Base-by-base conservation (phyloP, 2,113 vertebrate species). In the Sakesphorus luctuosus region DNA sequence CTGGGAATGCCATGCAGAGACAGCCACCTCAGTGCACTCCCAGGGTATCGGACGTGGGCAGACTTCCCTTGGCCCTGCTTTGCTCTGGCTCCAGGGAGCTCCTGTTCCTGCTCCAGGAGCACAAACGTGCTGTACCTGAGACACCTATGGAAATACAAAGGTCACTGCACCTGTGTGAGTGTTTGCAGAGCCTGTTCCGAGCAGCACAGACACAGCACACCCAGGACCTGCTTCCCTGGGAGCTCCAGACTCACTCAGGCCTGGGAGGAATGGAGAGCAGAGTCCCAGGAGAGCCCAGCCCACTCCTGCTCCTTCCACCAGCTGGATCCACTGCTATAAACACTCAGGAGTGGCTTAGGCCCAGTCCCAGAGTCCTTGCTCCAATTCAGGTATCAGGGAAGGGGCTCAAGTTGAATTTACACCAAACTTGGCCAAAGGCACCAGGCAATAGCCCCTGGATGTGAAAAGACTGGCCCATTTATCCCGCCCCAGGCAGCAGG, bases 141-240 rank as follows among this genome's bases (percentile, higher is more conserved):
- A 90, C 77, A 81, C 76, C 91, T 68, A 71, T 78, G 73, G 94
- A 87, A 95, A 94, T 44, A 68, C 94, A 92, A 94, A 96, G 91
- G 93, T 95, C 91, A 46, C 74, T 55, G 73, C 68, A n/a, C 33
- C 3, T 28, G 18, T 29, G 47, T 12, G 73, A 63, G 71, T 3
- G 40, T 80, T 66, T 79, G 65, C 86, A 78, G 75, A 28, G 86
- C 56, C 43, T 13, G 38, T 38, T 13, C 1, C 62, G 50, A 58
- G 84, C 55, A 61, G 65, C 67, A 71, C 50, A 59, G 61, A 74
- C 14, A 0, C 56, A 38, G 76, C 59, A 53, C 47, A 29, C 9
- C 40, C 50, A 55, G 73, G 91, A 80, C 55, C 75, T 65, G 50
- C 43, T 76, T 31, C 4, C 5, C 16, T 33, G 4, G 5, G 23